Conservation (phyloP, 2,888 invertebrate species). For the Griposia aprilina region DNA sequence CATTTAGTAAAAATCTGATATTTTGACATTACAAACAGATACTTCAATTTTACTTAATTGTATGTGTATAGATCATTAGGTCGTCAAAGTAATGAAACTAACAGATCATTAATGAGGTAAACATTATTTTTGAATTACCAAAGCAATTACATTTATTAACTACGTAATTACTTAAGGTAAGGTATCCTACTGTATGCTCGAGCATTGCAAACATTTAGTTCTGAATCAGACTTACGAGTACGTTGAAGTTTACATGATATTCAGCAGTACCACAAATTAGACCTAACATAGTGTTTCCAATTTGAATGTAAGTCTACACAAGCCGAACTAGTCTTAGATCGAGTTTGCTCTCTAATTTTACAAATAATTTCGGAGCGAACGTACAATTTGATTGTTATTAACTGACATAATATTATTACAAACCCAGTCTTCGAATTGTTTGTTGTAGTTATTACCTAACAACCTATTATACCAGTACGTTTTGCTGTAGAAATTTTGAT, state of each 20-base stretch:
- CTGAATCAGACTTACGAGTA: not conserved
- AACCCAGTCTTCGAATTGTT: not conserved
- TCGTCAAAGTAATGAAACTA: not conserved
- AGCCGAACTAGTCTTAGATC: not conserved
- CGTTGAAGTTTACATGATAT: not conserved
- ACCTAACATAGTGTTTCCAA: not conserved
- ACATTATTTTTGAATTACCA: too few relatives aligned
- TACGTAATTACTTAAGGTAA: too few relatives aligned
- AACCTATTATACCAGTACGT: not conserved
- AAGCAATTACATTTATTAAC: not conserved
- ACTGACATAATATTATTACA: not conserved
- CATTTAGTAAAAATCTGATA: not conserved
- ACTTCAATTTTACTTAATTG: not conserved
- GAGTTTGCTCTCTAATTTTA: not conserved
- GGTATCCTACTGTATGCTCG: not conserved
- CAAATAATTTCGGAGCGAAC: not conserved
- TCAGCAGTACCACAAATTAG: conserved; percentile 11
- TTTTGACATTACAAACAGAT: too few relatives aligned
- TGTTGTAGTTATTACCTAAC: not conserved
- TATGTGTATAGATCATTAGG: not conserved
- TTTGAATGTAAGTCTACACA: not conserved
- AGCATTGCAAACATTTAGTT: not conserved
- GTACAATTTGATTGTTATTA: not conserved
- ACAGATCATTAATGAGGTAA: not conserved
- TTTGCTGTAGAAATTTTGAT: not conserved